These are phyloP conservation scores for Chloroceryle inda DNA, from an alignment of 2,797 vertebrate genomes.

Conservation along the genomic window DNA sequence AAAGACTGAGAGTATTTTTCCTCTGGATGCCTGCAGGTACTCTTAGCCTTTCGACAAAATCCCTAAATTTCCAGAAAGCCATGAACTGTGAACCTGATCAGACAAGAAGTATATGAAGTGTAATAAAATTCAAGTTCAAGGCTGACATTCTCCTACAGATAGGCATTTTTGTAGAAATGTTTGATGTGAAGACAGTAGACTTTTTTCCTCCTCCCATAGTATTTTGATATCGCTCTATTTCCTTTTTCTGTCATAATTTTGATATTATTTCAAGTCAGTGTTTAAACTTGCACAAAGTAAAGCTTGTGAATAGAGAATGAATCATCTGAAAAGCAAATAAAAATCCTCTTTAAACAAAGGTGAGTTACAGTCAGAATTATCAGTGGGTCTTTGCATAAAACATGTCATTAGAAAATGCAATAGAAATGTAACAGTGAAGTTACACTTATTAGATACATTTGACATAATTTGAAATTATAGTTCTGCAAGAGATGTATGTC, in stretches of 20 bases:
- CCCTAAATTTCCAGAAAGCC: not conserved
- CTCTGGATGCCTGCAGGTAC: not conserved
- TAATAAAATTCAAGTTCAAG: not conserved
- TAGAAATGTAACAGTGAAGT: not conserved
- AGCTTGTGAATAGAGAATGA: not conserved
- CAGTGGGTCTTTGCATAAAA: not conserved
- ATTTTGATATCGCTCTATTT: not conserved
- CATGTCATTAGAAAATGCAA: not conserved
- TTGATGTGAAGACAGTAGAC: not conserved
- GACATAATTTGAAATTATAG: not conserved
- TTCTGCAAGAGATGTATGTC: not conserved
- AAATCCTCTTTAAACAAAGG: conserved; percentile 1
- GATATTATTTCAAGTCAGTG: not conserved
- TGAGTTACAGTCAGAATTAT: not conserved
- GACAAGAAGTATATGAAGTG: not conserved
- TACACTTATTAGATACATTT: not conserved
- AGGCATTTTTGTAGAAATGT: not conserved
- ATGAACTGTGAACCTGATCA: not conserved
- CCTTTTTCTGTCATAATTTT: not conserved
- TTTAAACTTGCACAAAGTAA: not conserved
- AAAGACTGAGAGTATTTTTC: not conserved
- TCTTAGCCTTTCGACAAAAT: not conserved
- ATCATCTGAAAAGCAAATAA: not conserved
- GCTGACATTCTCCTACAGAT: not conserved
- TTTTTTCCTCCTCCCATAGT: not conserved